Evolutionary conservation across 2,113 vertebrate genomes (phyloP).

Genomic region (Australoheros scitulus): DNA sequence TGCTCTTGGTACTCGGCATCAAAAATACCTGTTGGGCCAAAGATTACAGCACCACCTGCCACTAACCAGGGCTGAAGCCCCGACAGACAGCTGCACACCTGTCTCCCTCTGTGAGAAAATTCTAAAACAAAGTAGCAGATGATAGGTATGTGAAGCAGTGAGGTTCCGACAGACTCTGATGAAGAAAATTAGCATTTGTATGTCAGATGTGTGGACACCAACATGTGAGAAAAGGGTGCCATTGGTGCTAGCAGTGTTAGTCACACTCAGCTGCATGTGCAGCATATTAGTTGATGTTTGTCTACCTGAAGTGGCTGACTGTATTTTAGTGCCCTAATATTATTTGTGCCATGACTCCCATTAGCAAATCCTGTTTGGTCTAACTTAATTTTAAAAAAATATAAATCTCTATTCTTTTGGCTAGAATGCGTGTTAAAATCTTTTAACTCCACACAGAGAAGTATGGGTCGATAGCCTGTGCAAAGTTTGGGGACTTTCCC

Average conservation of each 20-base stretch:
- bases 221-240: not conserved
- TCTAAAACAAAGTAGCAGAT: not conserved
- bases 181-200: too few species aligned
- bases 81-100: too few species aligned
- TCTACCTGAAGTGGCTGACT: too few species aligned
- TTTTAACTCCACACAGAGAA: not conserved
- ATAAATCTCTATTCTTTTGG: not conserved
- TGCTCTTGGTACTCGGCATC: not conserved
- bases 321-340: not conserved
- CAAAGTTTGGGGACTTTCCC: not conserved
- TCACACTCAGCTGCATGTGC: not conserved
- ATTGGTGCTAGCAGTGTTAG: not conserved
- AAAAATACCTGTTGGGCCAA: fast-evolving
- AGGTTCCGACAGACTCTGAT: too few species aligned
- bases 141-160: too few species aligned
- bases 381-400: not conserved
- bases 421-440: too few species aligned
- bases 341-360: not conserved
- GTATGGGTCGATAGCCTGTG: too few species aligned
- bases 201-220: fast-evolving
- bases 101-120: not conserved
- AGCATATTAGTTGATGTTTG: too few species aligned
- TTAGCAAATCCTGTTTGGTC: not conserved
- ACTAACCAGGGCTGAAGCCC: too few species aligned
- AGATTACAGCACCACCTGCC: not conserved